phyloP scores from a whole-genome alignment of 2,888 invertebrate genomes.

The Lasioglossum oenotherae region DNA sequence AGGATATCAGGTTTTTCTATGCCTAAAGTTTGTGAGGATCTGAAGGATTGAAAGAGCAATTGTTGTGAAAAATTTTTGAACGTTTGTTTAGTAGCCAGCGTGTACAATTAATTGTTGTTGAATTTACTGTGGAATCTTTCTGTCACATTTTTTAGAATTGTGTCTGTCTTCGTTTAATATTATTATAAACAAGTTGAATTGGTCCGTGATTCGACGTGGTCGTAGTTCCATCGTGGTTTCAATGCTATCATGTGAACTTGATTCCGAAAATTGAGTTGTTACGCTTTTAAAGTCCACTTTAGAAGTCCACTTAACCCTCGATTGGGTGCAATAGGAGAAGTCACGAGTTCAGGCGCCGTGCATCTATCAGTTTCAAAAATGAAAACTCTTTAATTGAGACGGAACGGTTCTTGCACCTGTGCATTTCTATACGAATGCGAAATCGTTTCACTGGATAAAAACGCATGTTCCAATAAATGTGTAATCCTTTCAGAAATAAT shows the following conservation, averaged over 20 bases:
- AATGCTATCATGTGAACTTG: neutral
- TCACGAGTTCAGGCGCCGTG: slow-evolving; percentile 1
- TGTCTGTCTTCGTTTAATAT: neutral
- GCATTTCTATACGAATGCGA: neutral
- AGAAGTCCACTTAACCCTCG: neutral
- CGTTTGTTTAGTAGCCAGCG: too few species aligned
- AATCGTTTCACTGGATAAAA: neutral
- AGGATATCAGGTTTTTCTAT: neutral
- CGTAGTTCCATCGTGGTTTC: neutral
- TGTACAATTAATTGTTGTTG: too few species aligned
- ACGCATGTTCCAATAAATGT: neutral
- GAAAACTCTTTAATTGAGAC: slow-evolving; percentile 1
- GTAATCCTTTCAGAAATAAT: neutral
- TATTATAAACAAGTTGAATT: neutral
- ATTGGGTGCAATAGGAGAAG: neutral
- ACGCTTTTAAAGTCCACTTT: slow-evolving; percentile 6
- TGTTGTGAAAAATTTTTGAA: too few species aligned
- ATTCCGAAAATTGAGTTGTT: slow-evolving; percentile 4
- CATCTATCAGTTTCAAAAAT: slow-evolving; percentile 3
- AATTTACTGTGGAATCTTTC: neutral
- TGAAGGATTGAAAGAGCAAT: neutral
- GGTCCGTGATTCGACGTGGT: neutral
- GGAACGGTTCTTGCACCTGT: neutral
- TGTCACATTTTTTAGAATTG: neutral
- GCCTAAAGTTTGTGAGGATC: neutral